Evolutionary conservation across 1,140 invertebrate species (phyloP).

Genomic region (Ostrea edulis): DNA sequence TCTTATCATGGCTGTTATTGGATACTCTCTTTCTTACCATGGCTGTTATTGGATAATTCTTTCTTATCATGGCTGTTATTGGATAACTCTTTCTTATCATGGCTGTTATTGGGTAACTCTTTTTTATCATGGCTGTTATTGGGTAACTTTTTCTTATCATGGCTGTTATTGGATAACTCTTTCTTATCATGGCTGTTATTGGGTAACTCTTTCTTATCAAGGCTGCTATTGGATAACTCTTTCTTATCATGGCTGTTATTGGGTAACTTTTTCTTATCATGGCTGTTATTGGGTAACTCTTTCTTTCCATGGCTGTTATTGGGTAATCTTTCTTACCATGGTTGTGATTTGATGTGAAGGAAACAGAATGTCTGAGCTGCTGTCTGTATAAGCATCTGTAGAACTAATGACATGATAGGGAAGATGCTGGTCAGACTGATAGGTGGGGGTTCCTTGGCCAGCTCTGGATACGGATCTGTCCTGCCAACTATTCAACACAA

Average conservation of each 20-base stretch:
- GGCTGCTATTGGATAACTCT: no score
- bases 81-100: not conserved
- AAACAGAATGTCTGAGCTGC: constrained; percentile 85
- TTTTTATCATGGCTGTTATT: not conserved
- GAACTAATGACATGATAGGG: constrained; percentile 80
- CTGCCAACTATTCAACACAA: constrained; percentile 79
- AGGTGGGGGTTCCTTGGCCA: constrained; percentile 85
- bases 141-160: not conserved
- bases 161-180: no score
- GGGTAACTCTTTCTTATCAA: no score
- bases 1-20: no score
- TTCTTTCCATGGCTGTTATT: not conserved
- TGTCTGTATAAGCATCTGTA: constrained; percentile 87
- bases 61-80: not conserved
- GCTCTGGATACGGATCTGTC: constrained; percentile 83
- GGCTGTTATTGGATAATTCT: no score
- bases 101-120: not conserved
- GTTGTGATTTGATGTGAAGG: constrained; percentile 84
- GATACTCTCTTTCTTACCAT: not conserved
- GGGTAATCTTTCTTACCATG: constrained; percentile 81
- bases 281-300: no score
- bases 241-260: no score
- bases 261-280: no score
- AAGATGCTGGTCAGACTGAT: constrained; percentile 82
- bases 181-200: no score